Evolutionary conservation across 2,888 invertebrate genomes (phyloP).

Genomic region (Caenorhabditis sulstoni): DNA sequence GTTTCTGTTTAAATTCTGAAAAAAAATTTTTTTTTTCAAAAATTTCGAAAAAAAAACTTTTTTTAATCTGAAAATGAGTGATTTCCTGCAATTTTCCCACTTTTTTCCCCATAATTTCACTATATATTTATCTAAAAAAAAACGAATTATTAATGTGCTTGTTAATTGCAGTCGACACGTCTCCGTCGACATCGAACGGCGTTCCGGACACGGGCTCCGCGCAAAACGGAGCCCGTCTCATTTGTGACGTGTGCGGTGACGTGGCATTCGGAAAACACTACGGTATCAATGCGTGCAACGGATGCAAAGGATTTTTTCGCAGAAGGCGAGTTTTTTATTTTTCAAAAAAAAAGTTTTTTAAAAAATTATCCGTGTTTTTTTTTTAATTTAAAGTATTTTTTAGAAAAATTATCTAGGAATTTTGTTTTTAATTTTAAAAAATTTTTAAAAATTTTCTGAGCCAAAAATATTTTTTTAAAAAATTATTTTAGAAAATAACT

Average conservation of each 20-base stretch:
- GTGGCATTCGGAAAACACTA: constrained; percentile 73
- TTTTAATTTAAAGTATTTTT: too few relatives aligned
- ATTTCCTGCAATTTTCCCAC: too few relatives aligned
- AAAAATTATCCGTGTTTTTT: not conserved
- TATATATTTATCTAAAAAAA: too few relatives aligned
- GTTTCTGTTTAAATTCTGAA: not conserved
- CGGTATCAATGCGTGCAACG: constrained; percentile 73
- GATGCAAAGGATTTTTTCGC: constrained; percentile 71
- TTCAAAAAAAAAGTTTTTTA: not conserved
- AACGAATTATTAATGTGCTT: too few relatives aligned
- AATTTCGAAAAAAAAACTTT: not conserved
- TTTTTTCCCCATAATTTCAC: too few relatives aligned
- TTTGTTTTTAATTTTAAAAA: not conserved
- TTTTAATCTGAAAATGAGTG: too few relatives aligned
- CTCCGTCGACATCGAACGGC: constrained; percentile 51
- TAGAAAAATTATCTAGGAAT: not conserved
- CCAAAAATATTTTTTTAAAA: too few relatives aligned
- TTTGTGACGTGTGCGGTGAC: constrained; percentile 72
- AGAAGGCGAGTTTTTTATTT: constrained; percentile 47
- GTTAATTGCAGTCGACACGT: constrained; percentile 41
- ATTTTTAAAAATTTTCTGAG: too few relatives aligned
- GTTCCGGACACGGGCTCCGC: constrained; percentile 10
- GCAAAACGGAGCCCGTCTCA: constrained; percentile 33
- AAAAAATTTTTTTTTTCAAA: not conserved
- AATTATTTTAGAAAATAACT: too few relatives aligned